Evolutionary conservation across 2,113 vertebrate species (phyloP), one percentile per base, ranked within the genome.

Genomic region (Oenanthe melanoleuca): DNA sequence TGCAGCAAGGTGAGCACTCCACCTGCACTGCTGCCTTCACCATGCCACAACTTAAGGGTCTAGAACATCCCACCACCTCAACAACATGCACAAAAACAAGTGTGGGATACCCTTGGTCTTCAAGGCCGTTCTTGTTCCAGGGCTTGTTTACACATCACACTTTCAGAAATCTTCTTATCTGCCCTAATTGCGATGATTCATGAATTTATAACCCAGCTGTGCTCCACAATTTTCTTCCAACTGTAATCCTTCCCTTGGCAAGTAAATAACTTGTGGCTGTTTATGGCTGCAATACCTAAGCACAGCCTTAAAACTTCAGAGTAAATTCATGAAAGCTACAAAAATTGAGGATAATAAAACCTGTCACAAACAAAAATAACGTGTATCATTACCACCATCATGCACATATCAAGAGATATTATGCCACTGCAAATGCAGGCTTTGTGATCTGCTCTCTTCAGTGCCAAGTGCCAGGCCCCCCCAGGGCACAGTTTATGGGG

Each of bases 121-220:
- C 67, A 78, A 80, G 60, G 20, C 59, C 1, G 0, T 52, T 89
- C 44, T 50, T 63, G 33, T 77, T 83, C 50, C 80, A 88, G 50
- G 75, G 56, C 40, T 89, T 91, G 50, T 95, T 91, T 95, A 80
- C 21, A 23, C 40, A 77, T 47, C 59, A 34, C 56, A 33, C 85
- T 92, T 83, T 7, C 42, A 80, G 63, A 85, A 89, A 80, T 72
- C 56, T 80, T 87, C 91, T 81, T 57, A 86, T 50, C 87, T 92
- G 79, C 75, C 83, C 75, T 91, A 92, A 91, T 83, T 93, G 89
- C 22, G 7, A 14, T 47, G 85, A 96, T 93, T 93, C 89, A 85
- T 40, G 59, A 89, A 92, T 80, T 82, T 71, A 88, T 60, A 73
- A 53, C 50, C 34, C 85, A 49, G 52, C 67, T 61, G 50, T 33